Evolutionary conservation across 2,888 invertebrate species (phyloP), one percentile per base, ranked within the genome.

Genomic region (Globia sparganii): DNA sequence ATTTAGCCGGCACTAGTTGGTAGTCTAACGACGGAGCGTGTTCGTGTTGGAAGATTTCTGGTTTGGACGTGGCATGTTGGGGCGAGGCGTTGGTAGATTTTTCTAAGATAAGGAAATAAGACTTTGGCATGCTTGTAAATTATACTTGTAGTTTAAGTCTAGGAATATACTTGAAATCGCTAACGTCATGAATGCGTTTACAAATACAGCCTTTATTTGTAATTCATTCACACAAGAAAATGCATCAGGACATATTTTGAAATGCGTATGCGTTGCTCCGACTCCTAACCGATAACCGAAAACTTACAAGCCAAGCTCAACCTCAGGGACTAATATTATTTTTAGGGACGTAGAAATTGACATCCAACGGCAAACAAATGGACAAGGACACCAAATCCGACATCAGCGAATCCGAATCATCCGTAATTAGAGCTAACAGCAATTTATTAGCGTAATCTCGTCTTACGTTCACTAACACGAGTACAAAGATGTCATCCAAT

Each of bases 1-100:
- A 90, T 88, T 88, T 86, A 88, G 85, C 85, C 59, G 53, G 46
- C 64, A 72, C 86, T 91, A 89, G 90, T 91, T 90, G 87, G 90
- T 88, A 91, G 90, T 90, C 91, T 75, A 84, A 89, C 89, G 84
- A 86, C 86, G 88, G 66, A 83, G 56, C 43, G 15, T 25, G 40
- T 70, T 75, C 79, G 72, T 78, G 80, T 80, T 31, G 59, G 78
- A 82, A 77, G 43, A 46, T 64, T 65, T 67, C 62, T 64, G 21
- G 37, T 72, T 80, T 83, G 79, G 87, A 90, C 80, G 78, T 66
- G 86, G 88, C 80, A 85, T 84, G 3, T 80, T 28, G 1, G n/a
- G n/a, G n/a, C n/a, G n/a, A n/a, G n/a, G n/a, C n/a, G 5, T 25
- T 25, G 28, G n/a, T n/a, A n/a, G 9, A 40, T 49, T 72, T 68